Base-by-base conservation (phyloP, 2,888 invertebrate genomes). In the Opisthograptis luteolata region DNA sequence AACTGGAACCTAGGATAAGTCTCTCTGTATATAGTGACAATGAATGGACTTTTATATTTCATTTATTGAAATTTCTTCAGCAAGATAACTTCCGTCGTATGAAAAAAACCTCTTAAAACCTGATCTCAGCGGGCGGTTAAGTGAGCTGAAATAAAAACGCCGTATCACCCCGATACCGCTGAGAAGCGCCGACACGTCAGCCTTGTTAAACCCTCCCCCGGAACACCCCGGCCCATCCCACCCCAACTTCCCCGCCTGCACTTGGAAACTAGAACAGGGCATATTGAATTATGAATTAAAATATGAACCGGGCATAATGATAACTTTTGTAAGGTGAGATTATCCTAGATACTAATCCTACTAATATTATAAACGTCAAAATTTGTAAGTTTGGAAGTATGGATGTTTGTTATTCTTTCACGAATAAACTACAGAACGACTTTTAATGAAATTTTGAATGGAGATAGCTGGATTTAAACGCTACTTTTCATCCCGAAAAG, bases 201-300 rank as follows among this genome's bases (percentile, higher is more conserved):
- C 41, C 35, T 40, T 47, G 20, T 34, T 41, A 31, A 14, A 13
- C 40, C 41, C 41, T 30, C 37, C 41, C 41, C 10, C 15, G 10
- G 3, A n/a, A 4, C 30, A 15, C 7, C 7, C 7, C 27, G 12
- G n/a, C 14, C 10, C 20, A 36, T 15, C 30, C 50, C 20, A 22
- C 68, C 73, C 73, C 74, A 64, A 73, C 73, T 87, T 86, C 84
- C 82, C 81, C 77, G 77, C 81, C 81, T 84, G 84, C 84, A 82
- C 79, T 87, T 76, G 70, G 41, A 28, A 45, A 45, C 78, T 73
- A 71, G 76, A 74, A 72, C 73, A 74, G 76, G 75, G 78, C 79
- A 76, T 80, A 84, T 85, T 87, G 86, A 87, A 86, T 89, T 85
- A 87, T 84, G 81, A 84, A 84, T 81, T 79, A 81, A 79, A 79